A percentile compares a stretch with the other conserved stretches of the same genome.
These are phyloP conservation scores for Muntiacus muntjak DNA, from an alignment of 2,113 vertebrate genomes.

Conservation along the genomic window DNA sequence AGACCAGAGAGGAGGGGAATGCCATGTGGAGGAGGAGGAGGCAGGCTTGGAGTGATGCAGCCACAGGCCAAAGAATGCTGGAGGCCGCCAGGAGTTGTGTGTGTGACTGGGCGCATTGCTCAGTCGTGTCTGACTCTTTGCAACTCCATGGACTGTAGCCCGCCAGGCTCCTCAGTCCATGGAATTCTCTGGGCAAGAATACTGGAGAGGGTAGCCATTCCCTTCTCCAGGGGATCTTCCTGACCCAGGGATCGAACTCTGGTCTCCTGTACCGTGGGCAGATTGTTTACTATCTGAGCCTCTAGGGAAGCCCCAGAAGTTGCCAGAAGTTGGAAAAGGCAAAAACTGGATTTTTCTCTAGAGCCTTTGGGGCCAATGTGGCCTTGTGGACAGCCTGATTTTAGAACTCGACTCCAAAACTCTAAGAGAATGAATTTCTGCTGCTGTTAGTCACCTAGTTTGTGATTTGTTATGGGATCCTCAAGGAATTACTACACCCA, in stretches of 20 bases:
- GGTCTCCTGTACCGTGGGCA: neutral
- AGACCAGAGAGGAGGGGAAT: neutral
- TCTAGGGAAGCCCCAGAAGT: neutral
- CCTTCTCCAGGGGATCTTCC: neutral
- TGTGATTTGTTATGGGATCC: neutral
- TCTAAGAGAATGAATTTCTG: neutral
- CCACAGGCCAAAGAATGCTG: neutral
- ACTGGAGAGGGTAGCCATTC: neutral
- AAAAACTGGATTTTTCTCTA: neutral
- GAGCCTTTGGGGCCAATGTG: neutral
- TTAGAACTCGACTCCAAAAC: neutral
- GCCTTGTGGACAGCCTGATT: neutral
- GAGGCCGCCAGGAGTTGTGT: neutral
- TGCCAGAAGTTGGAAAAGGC: neutral
- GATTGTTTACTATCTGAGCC: neutral
- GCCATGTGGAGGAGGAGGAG: neutral
- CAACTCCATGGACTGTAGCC: neutral
- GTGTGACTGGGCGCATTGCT: neutral
- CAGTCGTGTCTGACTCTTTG: neutral
- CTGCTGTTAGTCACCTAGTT: neutral
- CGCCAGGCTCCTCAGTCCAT: neutral
- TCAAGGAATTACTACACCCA: neutral
- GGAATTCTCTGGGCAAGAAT: neutral
- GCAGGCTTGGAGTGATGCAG: neutral
- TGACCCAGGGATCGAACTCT: neutral